Evolutionary conservation across 2,888 invertebrate genomes (phyloP), one percentile per base, ranked within the genome.

Genomic region (Polietes domitor): DNA sequence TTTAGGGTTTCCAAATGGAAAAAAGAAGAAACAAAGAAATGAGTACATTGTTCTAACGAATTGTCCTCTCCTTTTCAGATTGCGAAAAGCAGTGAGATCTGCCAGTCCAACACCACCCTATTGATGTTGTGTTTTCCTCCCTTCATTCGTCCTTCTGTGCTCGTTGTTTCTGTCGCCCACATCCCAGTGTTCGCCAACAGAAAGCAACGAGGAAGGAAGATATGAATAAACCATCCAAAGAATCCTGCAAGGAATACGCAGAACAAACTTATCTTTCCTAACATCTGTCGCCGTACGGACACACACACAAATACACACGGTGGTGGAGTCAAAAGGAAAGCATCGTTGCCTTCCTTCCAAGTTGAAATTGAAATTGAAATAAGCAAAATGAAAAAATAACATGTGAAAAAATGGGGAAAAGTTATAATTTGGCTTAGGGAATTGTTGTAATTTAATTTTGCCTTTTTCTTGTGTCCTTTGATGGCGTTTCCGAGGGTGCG

Each of bases 381-480:
- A 28, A 65, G 6, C 24, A 19, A 78, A 61, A 72, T 0, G n/a
- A 68, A 61, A 32, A 77, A 21, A 55, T 75, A 73, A 75, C 72
- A 81, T 80, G 72, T 15, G 79, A 74, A 83, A 73, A 76, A 79
- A 79, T 61, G 77, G 76, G 79, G 75, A 81, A 83, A 82, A 82
- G 82, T 86, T 87, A 85, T 86, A 86, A 87, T 87, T 87, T 87
- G 81, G 86, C 86, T 85, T 50, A 85, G 86, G 86, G 86, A 87
- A 86, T 86, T 87, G 85, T 85, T 87, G 86, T 87, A 87, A 87
- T 86, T 87, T 87, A 85, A 87, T 87, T 87, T 87, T 82, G 83
- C 79, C 61, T 79, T 85, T 83, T 83, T 84, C 75, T 61, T 41
- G 19, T 17, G 17, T 61, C 21, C 28, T 17, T 28, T 5, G 17